Conservation (phyloP, 2,113 vertebrate species). For the Xiphophorus maculatus region DNA sequence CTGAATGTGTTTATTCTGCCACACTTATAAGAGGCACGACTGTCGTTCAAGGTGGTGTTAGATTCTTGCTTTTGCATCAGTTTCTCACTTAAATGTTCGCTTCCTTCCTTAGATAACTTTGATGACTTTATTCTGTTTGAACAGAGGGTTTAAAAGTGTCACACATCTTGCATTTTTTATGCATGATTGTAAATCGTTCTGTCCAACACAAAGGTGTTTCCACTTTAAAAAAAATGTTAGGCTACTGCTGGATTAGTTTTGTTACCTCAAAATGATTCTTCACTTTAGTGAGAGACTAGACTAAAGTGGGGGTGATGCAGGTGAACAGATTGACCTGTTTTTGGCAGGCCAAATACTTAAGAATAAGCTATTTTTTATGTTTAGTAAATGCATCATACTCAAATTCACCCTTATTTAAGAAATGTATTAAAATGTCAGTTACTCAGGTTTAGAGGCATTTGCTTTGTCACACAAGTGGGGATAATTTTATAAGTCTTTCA, state of each 20-base stretch:
- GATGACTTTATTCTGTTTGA: neutral
- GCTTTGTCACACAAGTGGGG: neutral
- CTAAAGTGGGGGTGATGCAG: too few species aligned
- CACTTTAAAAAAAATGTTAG: neutral
- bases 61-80: neutral
- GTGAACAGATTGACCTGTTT: too few species aligned
- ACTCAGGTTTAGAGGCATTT: neutral
- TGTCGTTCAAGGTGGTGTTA: neutral
- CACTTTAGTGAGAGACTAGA: too few species aligned
- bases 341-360: neutral
- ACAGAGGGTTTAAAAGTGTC: neutral
- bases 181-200: neutral
- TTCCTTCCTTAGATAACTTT: neutral
- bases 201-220: neutral
- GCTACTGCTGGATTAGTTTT: neutral
- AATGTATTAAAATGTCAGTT: neutral
- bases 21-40: neutral
- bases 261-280: neutral
- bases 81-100: constrained; percentile 1
- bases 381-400: neutral
- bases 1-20: constrained; percentile 1
- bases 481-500: neutral
- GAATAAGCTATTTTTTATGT: neutral
- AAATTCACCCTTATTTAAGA: too few species aligned
- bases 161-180: neutral